Conservation (phyloP, 2,888 invertebrate species). For the Nasonovia ribisnigri region DNA sequence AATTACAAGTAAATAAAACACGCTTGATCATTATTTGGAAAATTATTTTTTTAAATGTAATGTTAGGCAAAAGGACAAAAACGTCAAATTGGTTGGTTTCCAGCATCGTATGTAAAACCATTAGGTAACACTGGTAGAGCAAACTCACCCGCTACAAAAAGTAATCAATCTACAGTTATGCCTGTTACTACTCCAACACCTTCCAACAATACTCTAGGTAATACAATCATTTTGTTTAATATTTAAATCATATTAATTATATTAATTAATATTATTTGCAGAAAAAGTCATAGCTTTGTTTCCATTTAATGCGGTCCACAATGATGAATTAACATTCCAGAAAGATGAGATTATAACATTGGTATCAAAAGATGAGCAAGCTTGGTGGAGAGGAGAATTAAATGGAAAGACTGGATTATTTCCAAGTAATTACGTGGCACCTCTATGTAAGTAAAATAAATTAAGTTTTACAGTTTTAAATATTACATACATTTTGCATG, state of each 20-base stretch:
- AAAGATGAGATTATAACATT: constrained; percentile 93
- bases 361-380: constrained; percentile 91
- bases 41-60: neutral
- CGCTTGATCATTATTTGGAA: neutral
- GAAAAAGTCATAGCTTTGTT: constrained; percentile 94
- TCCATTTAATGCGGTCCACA: constrained; percentile 93
- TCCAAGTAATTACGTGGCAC: constrained; percentile 94
- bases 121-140: constrained; percentile 68
- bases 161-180: constrained; percentile 12
- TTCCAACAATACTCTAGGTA: constrained; percentile 29
- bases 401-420: constrained; percentile 92
- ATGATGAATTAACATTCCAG: constrained; percentile 93
- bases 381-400: constrained; percentile 97
- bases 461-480: neutral
- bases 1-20: constrained; percentile 80
- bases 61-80: constrained; percentile 80
- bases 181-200: constrained; percentile 42
- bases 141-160: constrained; percentile 61
- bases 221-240: neutral
- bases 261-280: constrained; percentile 69
- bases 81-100: constrained; percentile 98
- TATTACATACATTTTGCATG: neutral
- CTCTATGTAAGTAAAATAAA: constrained; percentile 76
- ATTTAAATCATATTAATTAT: neutral
- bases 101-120: constrained; percentile 95